phyloP scores from a whole-genome alignment of 2,113 vertebrate genomes.

The Fulica atra region DNA sequence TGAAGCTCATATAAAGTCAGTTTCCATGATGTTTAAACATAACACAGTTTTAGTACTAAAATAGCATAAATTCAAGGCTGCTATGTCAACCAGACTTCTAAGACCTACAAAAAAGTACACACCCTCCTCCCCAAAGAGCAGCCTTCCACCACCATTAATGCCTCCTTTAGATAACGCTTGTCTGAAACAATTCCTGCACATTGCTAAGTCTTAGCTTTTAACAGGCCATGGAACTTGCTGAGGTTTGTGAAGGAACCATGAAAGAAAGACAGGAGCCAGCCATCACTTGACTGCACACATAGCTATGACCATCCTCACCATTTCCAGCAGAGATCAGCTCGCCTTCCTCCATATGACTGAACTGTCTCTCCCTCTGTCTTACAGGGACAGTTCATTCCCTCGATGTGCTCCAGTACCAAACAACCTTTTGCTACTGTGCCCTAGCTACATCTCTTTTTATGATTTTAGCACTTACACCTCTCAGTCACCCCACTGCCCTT shows the following conservation, averaged over 20 bases:
- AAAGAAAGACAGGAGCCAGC: not conserved
- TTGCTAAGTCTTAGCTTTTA: not conserved
- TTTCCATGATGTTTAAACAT: not conserved
- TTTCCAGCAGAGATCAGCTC: not conserved
- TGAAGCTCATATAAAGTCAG: not conserved
- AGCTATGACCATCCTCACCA: not conserved
- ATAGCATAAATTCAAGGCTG: not conserved
- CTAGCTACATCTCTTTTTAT: not conserved
- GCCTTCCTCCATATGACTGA: not conserved
- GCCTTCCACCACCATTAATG: not conserved
- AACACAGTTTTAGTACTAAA: not conserved
- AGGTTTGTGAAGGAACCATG: not conserved
- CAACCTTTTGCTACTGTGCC: not conserved
- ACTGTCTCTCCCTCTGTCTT: accelerated
- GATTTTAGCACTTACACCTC: not conserved
- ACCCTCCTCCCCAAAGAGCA: not conserved
- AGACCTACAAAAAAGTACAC: not conserved
- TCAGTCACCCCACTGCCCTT: not conserved
- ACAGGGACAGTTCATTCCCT: not conserved
- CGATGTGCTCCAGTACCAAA: not conserved
- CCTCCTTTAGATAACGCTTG: not conserved
- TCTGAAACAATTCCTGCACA: not conserved
- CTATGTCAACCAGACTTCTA: not conserved
- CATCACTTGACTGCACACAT: not conserved
- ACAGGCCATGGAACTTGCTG: not conserved